Conservation (phyloP, 2,113 vertebrate genomes). For the Caranx ignobilis region DNA sequence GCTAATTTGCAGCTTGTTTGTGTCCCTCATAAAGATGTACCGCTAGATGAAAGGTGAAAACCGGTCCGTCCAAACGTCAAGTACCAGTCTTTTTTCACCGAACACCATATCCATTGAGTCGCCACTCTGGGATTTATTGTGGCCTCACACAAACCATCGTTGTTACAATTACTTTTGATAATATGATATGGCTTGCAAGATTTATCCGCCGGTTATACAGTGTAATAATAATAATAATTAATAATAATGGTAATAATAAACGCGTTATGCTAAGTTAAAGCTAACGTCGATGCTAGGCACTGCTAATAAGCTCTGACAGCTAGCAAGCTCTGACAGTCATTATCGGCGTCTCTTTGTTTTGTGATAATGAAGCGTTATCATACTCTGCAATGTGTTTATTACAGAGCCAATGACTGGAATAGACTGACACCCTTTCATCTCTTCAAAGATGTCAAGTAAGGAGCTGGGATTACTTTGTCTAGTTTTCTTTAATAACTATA, state of each 20-base stretch:
- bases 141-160: neutral
- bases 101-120: too few species aligned
- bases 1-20: neutral
- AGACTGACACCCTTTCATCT: conserved; percentile 56
- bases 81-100: neutral
- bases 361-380: neutral
- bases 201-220: neutral
- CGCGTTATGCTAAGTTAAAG: conserved; percentile 19
- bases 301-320: conserved; percentile 10
- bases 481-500: neutral
- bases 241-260: too few species aligned
- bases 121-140: neutral
- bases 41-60: neutral
- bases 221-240: too few species aligned
- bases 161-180: neutral
- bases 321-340: neutral
- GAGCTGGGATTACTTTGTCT: neutral
- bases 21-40: neutral
- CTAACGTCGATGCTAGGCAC: conserved; percentile 18
- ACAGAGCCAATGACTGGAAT: conserved; percentile 66
- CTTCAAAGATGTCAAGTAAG: conserved; percentile 81
- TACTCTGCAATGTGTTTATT: conserved; percentile 53
- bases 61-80: neutral
- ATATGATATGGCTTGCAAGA: neutral
- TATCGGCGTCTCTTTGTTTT: conserved; percentile 54